A percentile compares a stretch with the other conserved stretches of the same genome.
Conservation (phyloP, 2,113 vertebrate species). For the Pomatostomus ruficeps region DNA sequence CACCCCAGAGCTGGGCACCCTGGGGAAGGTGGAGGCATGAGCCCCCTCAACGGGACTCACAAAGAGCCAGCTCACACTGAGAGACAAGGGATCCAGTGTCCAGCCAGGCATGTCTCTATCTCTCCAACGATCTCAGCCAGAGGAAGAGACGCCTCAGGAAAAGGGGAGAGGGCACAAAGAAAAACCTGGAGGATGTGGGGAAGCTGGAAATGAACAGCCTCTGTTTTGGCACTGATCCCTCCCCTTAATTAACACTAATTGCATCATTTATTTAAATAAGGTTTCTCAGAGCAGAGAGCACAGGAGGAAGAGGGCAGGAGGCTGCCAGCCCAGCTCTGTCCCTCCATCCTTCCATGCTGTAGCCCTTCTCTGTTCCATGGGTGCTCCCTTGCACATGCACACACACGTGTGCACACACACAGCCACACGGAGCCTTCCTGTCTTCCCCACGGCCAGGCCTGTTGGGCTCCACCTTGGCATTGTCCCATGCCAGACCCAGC, state of each 20-base stretch:
- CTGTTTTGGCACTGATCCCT: conserved; percentile 18
- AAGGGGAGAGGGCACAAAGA: background rate
- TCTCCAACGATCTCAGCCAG: background rate
- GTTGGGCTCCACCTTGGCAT: background rate
- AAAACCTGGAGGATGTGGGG: background rate
- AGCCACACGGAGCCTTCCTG: background rate
- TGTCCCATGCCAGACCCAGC: background rate
- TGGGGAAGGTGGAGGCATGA: background rate
- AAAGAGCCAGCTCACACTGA: fast-evolving
- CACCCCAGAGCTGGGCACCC: background rate
- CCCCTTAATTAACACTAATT: conserved; percentile 34
- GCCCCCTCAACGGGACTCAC: no score
- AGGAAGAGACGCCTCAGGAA: background rate
- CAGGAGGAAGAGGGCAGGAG: background rate
- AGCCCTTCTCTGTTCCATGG: background rate
- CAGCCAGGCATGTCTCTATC: background rate
- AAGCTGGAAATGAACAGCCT: conserved; percentile 16
- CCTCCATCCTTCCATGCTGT: background rate
- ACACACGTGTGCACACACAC: background rate
- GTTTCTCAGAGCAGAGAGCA: background rate
- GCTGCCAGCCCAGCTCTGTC: background rate
- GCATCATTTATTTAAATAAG: conserved; percentile 37
- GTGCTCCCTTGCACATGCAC: fast-evolving
- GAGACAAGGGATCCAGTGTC: background rate
- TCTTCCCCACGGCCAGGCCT: background rate